Conservation (phyloP, 2,797 vertebrate genomes). For the Pipistrellus nathusii region DNA sequence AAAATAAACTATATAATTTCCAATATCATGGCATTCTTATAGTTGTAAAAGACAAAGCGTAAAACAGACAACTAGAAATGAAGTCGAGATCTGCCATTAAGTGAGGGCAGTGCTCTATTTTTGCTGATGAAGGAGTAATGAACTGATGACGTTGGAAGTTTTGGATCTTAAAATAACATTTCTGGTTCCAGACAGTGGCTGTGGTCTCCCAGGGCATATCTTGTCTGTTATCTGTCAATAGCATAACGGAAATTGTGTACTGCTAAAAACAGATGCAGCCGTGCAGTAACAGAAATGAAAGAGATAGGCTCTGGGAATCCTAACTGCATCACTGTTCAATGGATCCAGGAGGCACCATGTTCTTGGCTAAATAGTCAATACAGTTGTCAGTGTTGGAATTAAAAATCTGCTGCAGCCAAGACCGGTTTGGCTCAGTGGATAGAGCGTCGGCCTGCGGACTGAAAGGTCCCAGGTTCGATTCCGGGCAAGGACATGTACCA, state of each 20-base stretch:
- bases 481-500: no score
- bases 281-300: constrained; percentile 47
- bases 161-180: constrained; percentile 58
- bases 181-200: constrained; percentile 61
- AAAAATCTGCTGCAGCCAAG: not conserved
- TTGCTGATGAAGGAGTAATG: constrained; percentile 22
- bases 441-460: no score
- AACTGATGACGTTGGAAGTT: not conserved
- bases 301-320: constrained; percentile 35
- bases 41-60: constrained; percentile 11
- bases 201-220: constrained; percentile 42
- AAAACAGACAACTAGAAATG: constrained; percentile 43
- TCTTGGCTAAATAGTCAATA: not conserved
- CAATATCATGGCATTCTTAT: not conserved
- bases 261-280: constrained; percentile 66
- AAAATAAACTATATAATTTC: constrained; percentile 20
- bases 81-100: constrained; percentile 25
- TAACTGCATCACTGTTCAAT: constrained; percentile 3
- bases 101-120: constrained; percentile 12
- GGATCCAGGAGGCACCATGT: constrained; percentile 6
- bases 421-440: no score
- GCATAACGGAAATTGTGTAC: constrained; percentile 55
- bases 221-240: constrained; percentile 77
- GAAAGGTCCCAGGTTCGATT: no score
- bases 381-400: constrained; percentile 37